Evolutionary conservation across 1,140 invertebrate species (phyloP), one percentile per base, ranked within the genome.

Genomic region (Drosophila eugracilis): DNA sequence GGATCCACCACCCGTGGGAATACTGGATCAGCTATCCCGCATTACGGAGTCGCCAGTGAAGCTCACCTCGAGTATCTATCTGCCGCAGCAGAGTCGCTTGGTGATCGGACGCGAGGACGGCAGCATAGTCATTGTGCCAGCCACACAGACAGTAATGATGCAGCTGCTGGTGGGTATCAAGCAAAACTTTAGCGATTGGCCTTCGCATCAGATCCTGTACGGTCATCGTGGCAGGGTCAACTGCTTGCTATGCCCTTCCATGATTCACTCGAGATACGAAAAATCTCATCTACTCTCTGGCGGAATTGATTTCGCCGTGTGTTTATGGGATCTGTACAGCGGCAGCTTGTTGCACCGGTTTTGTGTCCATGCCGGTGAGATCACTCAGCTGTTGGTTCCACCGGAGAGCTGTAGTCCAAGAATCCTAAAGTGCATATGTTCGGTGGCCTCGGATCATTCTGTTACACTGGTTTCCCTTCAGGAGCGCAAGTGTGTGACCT

Each of bases 231-330:
- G 98, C 0, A 93, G 97, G 44, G 98, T 99, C 0, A 99, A 98
- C 86, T 99, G 97, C 91, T 92, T 99, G 2, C 92, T 99, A 0
- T 99, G 99, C 91, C 99, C 99, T 9, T 96, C 99, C 79, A 96
- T 98, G 89, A 95, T 97, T 12, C 95, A 98, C 89, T 92, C 94
- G n/a, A 95, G 98, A 60, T 99, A 99, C 91, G 98, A 99, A 89
- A 95, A 97, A 60, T 93, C 95, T 4, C 96, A 98, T 92, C 92
- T 99, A 10, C 94, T 99, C 0, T 99, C 98, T 0, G 99, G 99
- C 15, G 98, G 98, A 2, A 96, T 98, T 12, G 99, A 99, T 92
- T 99, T 99, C 92, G 98, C 98, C 1, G 97, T 99, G 4, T 98
- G 97, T 83, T 92, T 99, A 0, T 99, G 99, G 99, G 98, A 99